Evolutionary conservation across 1,140 invertebrate species (phyloP).

Genomic region (Tetramorium parvispinum): DNA sequence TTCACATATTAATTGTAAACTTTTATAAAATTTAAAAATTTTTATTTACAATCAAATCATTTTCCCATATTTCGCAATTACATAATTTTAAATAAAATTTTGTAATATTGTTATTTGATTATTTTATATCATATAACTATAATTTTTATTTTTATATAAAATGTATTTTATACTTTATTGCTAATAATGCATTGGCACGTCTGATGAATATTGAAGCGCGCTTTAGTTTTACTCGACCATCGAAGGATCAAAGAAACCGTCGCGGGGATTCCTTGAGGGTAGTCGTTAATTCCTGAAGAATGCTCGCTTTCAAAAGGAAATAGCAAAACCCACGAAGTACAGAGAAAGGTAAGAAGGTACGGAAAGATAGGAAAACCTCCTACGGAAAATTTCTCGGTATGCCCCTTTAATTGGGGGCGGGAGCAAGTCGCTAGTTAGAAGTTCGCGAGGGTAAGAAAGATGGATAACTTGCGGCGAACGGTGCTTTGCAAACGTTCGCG

Average conservation of each 20-base stretch:
- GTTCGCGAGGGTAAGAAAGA: slow-evolving; percentile 23
- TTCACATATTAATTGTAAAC: not conserved
- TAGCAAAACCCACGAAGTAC: not conserved
- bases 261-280: slow-evolving; percentile 10
- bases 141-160: not conserved
- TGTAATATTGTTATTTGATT: not conserved
- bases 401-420: slow-evolving; percentile 49
- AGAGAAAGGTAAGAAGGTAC: slow-evolving; percentile 7
- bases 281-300: slow-evolving; percentile 36
- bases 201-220: slow-evolving; percentile 22
- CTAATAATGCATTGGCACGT: slow-evolving; percentile 14
- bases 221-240: slow-evolving; percentile 15
- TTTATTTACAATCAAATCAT: not conserved
- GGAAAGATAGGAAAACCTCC: slow-evolving; percentile 39
- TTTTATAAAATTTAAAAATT: not conserved
- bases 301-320: not conserved
- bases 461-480: slow-evolving; percentile 45
- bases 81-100: not conserved
- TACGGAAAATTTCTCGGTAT: slow-evolving; percentile 42
- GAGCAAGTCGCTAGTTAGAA: not conserved
- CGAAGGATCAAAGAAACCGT: slow-evolving; percentile 46
- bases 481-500: slow-evolving; percentile 43
- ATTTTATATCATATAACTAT: not conserved
- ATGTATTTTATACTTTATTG: not conserved
- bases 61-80: not conserved